phyloP scores from a whole-genome alignment of 1,140 invertebrate species.

The Hyphantria cunea region DNA sequence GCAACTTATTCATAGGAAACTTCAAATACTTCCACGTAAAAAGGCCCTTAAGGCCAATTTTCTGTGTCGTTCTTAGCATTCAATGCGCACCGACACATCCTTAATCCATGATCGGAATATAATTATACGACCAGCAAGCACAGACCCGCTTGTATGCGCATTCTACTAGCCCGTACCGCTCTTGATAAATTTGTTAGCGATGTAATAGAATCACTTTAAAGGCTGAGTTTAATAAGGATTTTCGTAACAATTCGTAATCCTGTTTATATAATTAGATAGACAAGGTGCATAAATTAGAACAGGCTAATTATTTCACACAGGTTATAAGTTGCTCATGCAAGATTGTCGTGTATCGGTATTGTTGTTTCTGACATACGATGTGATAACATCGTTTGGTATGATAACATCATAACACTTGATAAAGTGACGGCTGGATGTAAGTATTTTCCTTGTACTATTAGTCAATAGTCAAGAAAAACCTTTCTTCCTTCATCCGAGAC shows the following conservation, averaged over 20 bases:
- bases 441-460: no score
- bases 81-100: constrained; percentile 48
- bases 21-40: constrained; percentile 44
- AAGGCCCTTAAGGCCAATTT: constrained; percentile 63
- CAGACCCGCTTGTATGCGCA: constrained; percentile 27
- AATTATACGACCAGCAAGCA: constrained; percentile 34
- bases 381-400: no score
- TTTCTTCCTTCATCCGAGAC: no score
- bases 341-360: no score
- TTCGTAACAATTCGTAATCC: constrained; percentile 13
- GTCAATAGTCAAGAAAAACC: no score
- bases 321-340: no score
- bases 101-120: constrained; percentile 61
- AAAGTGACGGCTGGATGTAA: no score
- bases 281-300: not conserved
- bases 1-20: constrained; percentile 12
- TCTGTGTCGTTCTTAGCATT: constrained; percentile 64
- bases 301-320: no score
- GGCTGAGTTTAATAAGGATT: constrained; percentile 39
- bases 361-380: no score
- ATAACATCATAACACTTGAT: no score
- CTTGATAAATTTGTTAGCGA: constrained; percentile 29
- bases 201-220: constrained; percentile 45
- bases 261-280: constrained; percentile 8
- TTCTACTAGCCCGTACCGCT: not conserved